Evolutionary conservation across 2,113 vertebrate species (phyloP).

Genomic region (Elephantulus edwardii): DNA sequence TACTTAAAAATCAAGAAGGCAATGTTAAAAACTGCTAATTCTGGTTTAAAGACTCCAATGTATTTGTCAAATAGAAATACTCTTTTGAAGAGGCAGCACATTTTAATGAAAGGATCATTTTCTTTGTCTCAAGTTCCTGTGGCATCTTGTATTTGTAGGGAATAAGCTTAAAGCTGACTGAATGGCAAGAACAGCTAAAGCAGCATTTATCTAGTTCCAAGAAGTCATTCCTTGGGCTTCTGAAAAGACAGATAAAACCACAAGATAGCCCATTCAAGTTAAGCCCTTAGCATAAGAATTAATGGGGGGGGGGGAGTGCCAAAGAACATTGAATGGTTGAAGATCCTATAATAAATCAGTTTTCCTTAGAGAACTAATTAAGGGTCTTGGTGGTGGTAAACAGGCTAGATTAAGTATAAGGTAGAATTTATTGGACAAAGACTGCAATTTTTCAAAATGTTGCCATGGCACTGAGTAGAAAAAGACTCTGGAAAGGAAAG

Average conservation of each 20-base stretch:
- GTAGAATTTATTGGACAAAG: constrained; percentile 9
- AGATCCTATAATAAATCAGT: constrained; percentile 38
- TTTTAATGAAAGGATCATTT: neutral
- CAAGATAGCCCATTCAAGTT: neutral
- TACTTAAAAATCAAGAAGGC: neutral
- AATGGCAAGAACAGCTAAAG: neutral
- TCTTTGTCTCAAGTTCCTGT: neutral
- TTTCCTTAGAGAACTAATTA: constrained; percentile 48
- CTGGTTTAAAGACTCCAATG: neutral
- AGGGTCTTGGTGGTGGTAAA: constrained; percentile 14
- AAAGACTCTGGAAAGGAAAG: constrained; percentile 29
- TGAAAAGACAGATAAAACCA: constrained; percentile 17
- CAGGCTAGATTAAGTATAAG: constrained; percentile 14
- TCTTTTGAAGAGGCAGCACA: neutral
- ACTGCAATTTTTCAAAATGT: constrained; percentile 17
- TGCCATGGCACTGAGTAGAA: constrained; percentile 28
- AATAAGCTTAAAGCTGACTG: neutral
- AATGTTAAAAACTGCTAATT: neutral
- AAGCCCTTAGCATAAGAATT: constrained; percentile 42
- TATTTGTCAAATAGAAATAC: neutral
- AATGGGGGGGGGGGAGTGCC: constrained; percentile 36
- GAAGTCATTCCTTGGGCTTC: constrained; percentile 34
- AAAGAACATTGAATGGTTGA: constrained; percentile 7
- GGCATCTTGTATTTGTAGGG: neutral
- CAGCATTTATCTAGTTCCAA: constrained; percentile 23